A percentile compares a stretch with the other conserved stretches of the same genome.
Conservation (phyloP, 2,113 vertebrate species). For the Sterna hirundo region DNA sequence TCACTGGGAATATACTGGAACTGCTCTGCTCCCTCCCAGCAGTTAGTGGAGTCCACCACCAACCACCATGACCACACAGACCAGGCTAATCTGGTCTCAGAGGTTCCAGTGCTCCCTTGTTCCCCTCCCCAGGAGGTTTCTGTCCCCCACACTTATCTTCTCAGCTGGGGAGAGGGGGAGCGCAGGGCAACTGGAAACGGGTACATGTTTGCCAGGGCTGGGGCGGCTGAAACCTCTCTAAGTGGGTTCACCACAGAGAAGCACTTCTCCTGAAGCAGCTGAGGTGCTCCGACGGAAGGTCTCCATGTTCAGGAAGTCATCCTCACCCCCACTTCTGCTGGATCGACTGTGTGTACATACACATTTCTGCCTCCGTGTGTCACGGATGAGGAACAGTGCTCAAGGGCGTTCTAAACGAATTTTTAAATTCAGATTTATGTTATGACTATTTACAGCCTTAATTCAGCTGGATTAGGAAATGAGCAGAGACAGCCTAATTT, state of each 20-base stretch:
- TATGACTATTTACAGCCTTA: background rate
- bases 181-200: background rate
- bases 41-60: background rate
- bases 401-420: background rate
- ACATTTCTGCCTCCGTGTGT: background rate
- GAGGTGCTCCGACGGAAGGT: background rate
- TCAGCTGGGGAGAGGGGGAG: background rate
- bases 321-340: background rate
- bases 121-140: background rate
- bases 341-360: fast-evolving
- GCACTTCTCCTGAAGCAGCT: background rate
- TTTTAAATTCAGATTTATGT: background rate
- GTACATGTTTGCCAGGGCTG: background rate
- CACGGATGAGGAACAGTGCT: background rate
- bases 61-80: background rate
- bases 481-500: background rate
- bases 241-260: background rate
- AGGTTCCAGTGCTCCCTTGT: background rate
- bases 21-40: background rate
- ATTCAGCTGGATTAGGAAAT: background rate
- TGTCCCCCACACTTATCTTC: background rate
- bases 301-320: background rate
- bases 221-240: background rate
- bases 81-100: background rate
- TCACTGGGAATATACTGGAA: background rate